These are phyloP conservation scores for Neria commutata DNA, from an alignment of 2,888 invertebrate genomes.

Conservation along the genomic window DNA sequence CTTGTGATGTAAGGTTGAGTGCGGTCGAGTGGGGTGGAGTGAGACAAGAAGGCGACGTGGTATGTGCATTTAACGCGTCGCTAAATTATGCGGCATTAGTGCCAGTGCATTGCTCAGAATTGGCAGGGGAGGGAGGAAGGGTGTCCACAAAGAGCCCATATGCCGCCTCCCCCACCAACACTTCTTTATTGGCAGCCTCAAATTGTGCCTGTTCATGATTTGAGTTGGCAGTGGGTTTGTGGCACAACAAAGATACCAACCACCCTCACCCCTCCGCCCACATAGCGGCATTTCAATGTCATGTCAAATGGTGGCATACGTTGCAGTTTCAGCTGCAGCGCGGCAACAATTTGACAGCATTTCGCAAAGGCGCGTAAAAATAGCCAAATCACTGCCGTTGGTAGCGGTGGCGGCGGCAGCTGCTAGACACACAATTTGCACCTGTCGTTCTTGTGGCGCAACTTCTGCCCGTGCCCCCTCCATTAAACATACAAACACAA, in stretches of 20 bases:
- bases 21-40: constrained; percentile 38
- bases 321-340: neutral
- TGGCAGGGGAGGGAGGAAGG: neutral
- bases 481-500: neutral
- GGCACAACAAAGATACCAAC: too few relatives aligned
- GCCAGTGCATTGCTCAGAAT: neutral
- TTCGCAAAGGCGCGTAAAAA: neutral
- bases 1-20: constrained; percentile 9
- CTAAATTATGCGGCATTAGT: constrained; percentile 42
- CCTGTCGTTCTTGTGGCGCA: constrained; percentile 43
- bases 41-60: neutral
- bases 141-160: neutral
- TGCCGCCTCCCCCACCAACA: too few relatives aligned
- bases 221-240: neutral
- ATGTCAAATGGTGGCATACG: neutral
- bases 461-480: constrained; percentile 3
- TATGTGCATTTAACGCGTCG: constrained; percentile 49
- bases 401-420: too few relatives aligned
- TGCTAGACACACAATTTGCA: constrained; percentile 46
- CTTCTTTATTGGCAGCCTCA: neutral
- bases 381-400: neutral
- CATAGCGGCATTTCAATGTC: neutral
- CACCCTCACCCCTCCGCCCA: too few relatives aligned
- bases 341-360: neutral
- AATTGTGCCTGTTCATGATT: neutral